Evolutionary conservation across 1,140 invertebrate species (phyloP).

Genomic region (Pseudomyrmex sp.): DNA sequence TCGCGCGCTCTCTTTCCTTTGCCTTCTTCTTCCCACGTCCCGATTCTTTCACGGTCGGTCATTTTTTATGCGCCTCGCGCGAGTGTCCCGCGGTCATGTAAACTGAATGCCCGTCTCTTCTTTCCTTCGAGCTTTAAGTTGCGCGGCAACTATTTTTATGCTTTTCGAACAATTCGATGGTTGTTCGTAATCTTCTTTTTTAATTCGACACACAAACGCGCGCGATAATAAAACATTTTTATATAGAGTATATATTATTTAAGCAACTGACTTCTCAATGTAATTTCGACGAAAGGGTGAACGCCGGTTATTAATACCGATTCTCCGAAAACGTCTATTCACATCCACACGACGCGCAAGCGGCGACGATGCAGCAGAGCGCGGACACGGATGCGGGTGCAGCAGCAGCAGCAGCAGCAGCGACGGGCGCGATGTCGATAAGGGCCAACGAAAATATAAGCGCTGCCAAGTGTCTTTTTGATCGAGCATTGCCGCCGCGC

Average conservation of each 20-base stretch:
- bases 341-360: background rate
- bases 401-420: background rate
- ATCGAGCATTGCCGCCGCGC: constrained; percentile 59
- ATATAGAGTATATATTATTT: no score
- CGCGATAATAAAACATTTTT: background rate
- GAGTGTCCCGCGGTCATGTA: background rate
- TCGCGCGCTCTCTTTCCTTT: constrained; percentile 6
- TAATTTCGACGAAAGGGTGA: background rate
- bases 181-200: background rate
- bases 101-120: no score
- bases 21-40: constrained; percentile 37
- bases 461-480: constrained; percentile 56
- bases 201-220: background rate
- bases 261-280: background rate
- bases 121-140: no score
- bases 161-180: no score
- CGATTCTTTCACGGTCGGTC: constrained; percentile 18
- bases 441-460: constrained; percentile 56
- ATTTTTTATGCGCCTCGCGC: constrained; percentile 11
- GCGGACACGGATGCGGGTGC: background rate
- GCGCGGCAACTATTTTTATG: no score
- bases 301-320: constrained; percentile 19
- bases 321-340: constrained; percentile 11
- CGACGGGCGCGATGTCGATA: constrained; percentile 23
- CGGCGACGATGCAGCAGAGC: constrained; percentile 1